Percentiles rank a stretch among this genome's conserved stretches.
These are phyloP conservation scores for Sphaeramia orbicularis DNA, from an alignment of 2,797 vertebrate genomes.

Conservation along the genomic window DNA sequence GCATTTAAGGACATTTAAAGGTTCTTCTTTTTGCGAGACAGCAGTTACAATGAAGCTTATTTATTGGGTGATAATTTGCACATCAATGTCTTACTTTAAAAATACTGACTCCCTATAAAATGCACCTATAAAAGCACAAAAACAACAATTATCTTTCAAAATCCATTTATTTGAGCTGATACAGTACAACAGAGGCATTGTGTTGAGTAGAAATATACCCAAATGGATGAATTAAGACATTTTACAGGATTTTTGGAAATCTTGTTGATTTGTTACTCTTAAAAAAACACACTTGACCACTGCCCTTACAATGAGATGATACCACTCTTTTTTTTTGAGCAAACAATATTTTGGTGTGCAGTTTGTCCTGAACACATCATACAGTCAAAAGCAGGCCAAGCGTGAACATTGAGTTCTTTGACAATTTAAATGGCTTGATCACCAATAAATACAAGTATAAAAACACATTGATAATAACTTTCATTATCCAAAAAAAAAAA, in stretches of 20 bases:
- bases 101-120: too few species aligned
- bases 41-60: not conserved
- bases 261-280: constrained; percentile 43
- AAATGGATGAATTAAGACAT: constrained; percentile 71
- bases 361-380: constrained; percentile 47
- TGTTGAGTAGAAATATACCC: constrained; percentile 74
- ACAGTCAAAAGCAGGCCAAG: constrained; percentile 61
- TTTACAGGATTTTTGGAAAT: constrained; percentile 69
- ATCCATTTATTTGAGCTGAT: constrained; percentile 86
- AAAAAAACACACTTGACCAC: constrained; percentile 37
- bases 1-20: not conserved
- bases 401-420: constrained; percentile 75
- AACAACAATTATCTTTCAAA: constrained; percentile 66
- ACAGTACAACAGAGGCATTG: constrained; percentile 82
- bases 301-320: constrained; percentile 71
- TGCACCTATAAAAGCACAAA: constrained; percentile 23
- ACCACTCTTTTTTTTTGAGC: constrained; percentile 49
- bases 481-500: constrained; percentile 76
- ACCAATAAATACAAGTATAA: constrained; percentile 97
- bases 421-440: constrained; percentile 97
- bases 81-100: not conserved
- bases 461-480: constrained; percentile 83
- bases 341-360: constrained; percentile 49
- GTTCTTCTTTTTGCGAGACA: not conserved
- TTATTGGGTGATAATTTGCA: constrained; percentile 13